Percentiles rank a stretch among this genome's conserved stretches.
Conservation (phyloP, 2,797 vertebrate genomes). For the Protonibea diacanthus region DNA sequence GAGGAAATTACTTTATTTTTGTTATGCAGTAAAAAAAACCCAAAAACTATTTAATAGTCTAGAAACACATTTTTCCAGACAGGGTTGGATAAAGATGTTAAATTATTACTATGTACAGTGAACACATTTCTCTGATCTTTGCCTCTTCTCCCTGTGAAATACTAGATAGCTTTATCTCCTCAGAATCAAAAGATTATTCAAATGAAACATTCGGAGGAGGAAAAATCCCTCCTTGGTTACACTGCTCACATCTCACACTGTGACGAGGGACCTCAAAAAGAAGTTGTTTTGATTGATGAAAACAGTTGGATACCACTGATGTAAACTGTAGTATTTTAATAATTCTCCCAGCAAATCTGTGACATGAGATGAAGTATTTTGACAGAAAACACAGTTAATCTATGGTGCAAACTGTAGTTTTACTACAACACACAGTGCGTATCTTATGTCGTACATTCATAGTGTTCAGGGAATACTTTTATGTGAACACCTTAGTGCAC, state of each 20-base stretch:
- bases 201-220: conserved; percentile 22
- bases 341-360: not conserved
- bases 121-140: conserved; percentile 13
- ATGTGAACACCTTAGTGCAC: not conserved
- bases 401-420: not conserved
- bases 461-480: not conserved
- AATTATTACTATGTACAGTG: conserved; percentile 3
- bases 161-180: conserved; percentile 1
- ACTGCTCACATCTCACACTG: conserved; percentile 28
- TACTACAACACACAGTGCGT: not conserved
- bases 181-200: conserved; percentile 18
- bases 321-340: not conserved
- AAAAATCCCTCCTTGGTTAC: conserved; percentile 22
- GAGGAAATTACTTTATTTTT: not conserved
- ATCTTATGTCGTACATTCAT: not conserved
- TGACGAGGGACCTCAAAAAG: conserved; percentile 13
- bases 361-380: not conserved
- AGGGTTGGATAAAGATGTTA: not conserved
- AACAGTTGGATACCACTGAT: conserved; percentile 5
- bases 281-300: not conserved
- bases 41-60: not conserved
- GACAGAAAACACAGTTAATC: not conserved
- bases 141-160: conserved; percentile 8
- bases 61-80: not conserved
- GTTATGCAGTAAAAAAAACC: not conserved